A percentile compares a stretch with the other conserved stretches of the same genome.
Evolutionary conservation across 2,888 invertebrate genomes (phyloP).

Genomic region (Formica aserva): DNA sequence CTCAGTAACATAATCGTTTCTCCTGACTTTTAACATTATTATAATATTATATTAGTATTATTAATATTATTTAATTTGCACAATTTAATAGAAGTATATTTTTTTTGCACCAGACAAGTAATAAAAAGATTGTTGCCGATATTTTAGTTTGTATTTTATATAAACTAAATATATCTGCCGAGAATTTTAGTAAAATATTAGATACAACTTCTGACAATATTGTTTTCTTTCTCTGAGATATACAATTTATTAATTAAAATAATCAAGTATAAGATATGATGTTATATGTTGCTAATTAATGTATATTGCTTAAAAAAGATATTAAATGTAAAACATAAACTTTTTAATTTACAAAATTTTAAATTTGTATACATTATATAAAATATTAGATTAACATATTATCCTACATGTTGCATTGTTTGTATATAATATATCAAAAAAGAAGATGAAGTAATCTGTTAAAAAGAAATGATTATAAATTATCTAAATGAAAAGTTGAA

Average conservation of each 20-base stretch:
- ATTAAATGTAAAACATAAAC: not conserved
- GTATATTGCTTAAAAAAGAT: not conserved
- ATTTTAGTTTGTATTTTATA: conserved; percentile 3
- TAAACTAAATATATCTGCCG: not conserved
- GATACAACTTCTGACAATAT: not conserved
- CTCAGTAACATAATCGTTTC: not conserved
- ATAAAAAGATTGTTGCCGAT: not conserved
- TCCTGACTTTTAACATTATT: not conserved
- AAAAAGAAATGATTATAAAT: not conserved
- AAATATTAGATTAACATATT: conserved; percentile 6
- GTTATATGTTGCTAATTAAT: too few relatives aligned
- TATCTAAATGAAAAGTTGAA: conserved; percentile 17
- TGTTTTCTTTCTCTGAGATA: not conserved
- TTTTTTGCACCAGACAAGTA: not conserved
- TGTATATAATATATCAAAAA: not conserved
- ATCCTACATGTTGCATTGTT: not conserved
- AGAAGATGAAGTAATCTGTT: not conserved
- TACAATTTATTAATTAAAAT: not conserved
- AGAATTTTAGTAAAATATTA: not conserved
- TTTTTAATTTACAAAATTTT: not conserved
- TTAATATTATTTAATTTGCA: conserved; percentile 1
- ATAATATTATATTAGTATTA: not conserved
- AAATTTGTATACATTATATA: not conserved
- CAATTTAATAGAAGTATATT: not conserved
- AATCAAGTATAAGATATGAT: too few relatives aligned